phyloP scores from a whole-genome alignment of 2,888 invertebrate species.

The Mimumesa dahlbomi region DNA sequence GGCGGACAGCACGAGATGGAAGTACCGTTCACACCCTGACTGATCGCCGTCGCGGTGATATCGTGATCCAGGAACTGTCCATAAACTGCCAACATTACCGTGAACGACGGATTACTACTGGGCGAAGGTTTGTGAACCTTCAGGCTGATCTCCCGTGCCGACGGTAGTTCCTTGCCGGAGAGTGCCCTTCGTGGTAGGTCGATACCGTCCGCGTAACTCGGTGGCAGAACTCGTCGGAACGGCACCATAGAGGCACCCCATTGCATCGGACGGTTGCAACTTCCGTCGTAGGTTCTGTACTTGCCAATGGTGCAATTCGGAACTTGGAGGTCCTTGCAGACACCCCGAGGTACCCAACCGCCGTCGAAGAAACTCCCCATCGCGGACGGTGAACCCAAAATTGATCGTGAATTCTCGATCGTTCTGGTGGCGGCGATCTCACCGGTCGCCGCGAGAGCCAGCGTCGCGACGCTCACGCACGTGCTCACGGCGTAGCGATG shows the following conservation, averaged over 20 bases:
- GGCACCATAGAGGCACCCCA: conserved; percentile 89
- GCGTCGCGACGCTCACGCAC: conserved; percentile 82
- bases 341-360: conserved; percentile 66
- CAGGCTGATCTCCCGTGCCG: conserved; percentile 87
- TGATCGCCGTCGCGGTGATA: conserved; percentile 91
- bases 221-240: conserved; percentile 87
- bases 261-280: conserved; percentile 87
- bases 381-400: conserved; percentile 66
- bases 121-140: conserved; percentile 88
- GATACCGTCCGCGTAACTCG: conserved; percentile 89
- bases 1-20: conserved; percentile 87
- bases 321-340: conserved; percentile 66
- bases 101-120: conserved; percentile 87
- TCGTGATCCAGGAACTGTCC: conserved; percentile 95
- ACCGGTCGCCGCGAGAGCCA: conserved; percentile 86
- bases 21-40: conserved; percentile 86
- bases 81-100: conserved; percentile 93
- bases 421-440: conserved; percentile 86
- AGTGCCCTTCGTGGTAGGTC: conserved; percentile 83
- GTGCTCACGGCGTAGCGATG: conserved; percentile 88
- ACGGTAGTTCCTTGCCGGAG: conserved; percentile 84
- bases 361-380: conserved; percentile 71
- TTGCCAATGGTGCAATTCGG: conserved; percentile 71
- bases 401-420: conserved; percentile 80
- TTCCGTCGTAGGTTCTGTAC: conserved; percentile 87